Conservation (phyloP, 2,113 vertebrate species). For the Hemibagrus wyckioides region DNA sequence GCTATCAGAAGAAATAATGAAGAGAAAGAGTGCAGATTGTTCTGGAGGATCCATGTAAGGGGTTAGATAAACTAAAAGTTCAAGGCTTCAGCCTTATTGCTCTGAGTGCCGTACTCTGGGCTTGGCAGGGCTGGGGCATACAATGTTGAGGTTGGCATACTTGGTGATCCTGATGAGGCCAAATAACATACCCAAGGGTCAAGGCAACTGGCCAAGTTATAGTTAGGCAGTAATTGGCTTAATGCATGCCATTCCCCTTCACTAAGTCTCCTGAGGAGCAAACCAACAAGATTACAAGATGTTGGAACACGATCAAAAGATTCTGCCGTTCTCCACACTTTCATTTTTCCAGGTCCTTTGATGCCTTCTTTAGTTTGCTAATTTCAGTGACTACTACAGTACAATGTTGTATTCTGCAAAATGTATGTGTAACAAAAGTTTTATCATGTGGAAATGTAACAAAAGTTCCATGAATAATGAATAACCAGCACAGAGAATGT, state of each 20-base stretch:
- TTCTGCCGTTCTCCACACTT: conserved; percentile 3
- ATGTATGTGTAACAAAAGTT: neutral
- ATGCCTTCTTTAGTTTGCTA: neutral
- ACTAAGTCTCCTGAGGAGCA: conserved; percentile 21
- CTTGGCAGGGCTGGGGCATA: conserved; percentile 52
- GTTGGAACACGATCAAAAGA: conserved; percentile 35
- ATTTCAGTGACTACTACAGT: neutral
- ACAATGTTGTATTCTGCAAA: neutral
- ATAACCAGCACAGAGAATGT: neutral
- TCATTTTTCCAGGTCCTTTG: neutral
- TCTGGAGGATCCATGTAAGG: neutral
- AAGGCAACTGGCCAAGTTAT: conserved; percentile 59
- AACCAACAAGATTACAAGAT: conserved; percentile 40
- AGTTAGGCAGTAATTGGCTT: conserved; percentile 20
- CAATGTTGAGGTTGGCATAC: conserved; percentile 59
- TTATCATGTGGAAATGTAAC: no score
- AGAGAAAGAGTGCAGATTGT: neutral
- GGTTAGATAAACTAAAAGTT: neutral
- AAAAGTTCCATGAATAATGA: neutral
- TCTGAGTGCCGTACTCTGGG: conserved; percentile 20
- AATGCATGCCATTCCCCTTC: conserved; percentile 33
- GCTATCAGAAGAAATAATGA: neutral
- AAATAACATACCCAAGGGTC: conserved; percentile 67
- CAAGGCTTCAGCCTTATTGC: neutral
- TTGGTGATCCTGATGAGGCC: conserved; percentile 67